Base-by-base conservation (phyloP, 2,113 vertebrate genomes). In the Alosa alosa region DNA sequence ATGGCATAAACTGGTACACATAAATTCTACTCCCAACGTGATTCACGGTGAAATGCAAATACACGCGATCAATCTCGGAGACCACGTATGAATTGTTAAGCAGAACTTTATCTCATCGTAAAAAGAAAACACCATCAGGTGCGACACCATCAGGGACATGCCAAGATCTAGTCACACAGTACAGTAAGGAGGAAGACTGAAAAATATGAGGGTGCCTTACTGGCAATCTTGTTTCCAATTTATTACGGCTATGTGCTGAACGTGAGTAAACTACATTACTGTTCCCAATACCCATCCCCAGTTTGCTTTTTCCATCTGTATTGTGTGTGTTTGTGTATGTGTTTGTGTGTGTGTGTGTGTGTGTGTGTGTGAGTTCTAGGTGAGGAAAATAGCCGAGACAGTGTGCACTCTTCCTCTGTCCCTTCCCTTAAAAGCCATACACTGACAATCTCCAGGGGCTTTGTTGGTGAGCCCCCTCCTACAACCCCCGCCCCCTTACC, bases 191-290 rank as follows among this genome's bases (percentile, higher is more conserved):
- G 25, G 3, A 36, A 36, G 72, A 78, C 36, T 5, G 72, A 17
- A 36, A 78, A 78, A 78, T 78, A 78, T 78, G 72, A 39, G 72
- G 72, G 13, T 78, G 72, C 72, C 68, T 78, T 78, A 78, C 72
- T 78, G 72, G 31, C 72, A 78, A 78, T 78, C 72, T 36, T 39
- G 72, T 36, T 78, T 78, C 36, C 25, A 78, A 78, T 78, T 78
- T 39, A 78, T 78, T 41, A 78, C 36, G 72, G 72, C 72, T 78
- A 39, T 64, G n/a, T 78, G 72, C 41, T 13, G 31, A 17, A 78
- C 72, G 72, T 78, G 72, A 78, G 72, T 39, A 36, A 78, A 78
- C 72, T 78, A 78, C 31, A 78, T 78, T 78, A 78, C 72, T 39
- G 72, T 72, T 31, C 64, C n/a, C n/a, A 60, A 39, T 78, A 78